Base-by-base conservation (phyloP, 2,113 vertebrate genomes). In the Haliaeetus leucogaster region DNA sequence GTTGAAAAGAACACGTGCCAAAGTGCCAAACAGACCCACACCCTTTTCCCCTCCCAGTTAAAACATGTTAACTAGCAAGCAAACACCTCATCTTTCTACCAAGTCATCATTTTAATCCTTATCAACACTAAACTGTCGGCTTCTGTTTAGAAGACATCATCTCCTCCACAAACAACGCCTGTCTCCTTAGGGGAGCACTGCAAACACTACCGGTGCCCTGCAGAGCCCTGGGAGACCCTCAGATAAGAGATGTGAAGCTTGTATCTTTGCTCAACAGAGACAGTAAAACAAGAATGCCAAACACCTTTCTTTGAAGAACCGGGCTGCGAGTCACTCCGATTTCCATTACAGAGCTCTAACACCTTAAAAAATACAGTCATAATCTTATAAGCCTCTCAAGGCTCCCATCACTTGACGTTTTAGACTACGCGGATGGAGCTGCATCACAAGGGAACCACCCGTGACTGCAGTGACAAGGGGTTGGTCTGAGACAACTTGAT, bases 391-490 rank as follows among this genome's bases (percentile, higher is more conserved):
- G 67, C 9, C 26, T 81, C 59, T 55, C 32, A 42, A 50, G 48
- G 52, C 6, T 88, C 26, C 20, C 38, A 66, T 53, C 40, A 40
- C 17, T 32, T 66, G 19, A 53, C 36, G 43, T 52, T 19, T 90
- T 9, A 25, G 34, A 36, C 32, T 20, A 9, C 13, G 26, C 3
- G 6, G 65, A 42, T 0, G 14, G 32, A 61, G 72, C 63, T 72
- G 40, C 48, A 68, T 34, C 53, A 29, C 36, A 34, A 47, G 18
- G 14, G 43, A 82, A 43, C 47, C 79, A 36, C 17, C 25, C 1
- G 0, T 9, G 43, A 40, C 47, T 32, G 20, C 0, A 0, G 88
- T 52, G 66, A 48, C 82, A 63, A 47, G 15, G 32, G 16, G 20
- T 9, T 36, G 16, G 42, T 53, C 53, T 62, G 48, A 58, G 59